A percentile compares a stretch with the other conserved stretches of the same genome.
Evolutionary conservation across 2,888 invertebrate species (phyloP).

Genomic region (Amblyjoppa proteus): DNA sequence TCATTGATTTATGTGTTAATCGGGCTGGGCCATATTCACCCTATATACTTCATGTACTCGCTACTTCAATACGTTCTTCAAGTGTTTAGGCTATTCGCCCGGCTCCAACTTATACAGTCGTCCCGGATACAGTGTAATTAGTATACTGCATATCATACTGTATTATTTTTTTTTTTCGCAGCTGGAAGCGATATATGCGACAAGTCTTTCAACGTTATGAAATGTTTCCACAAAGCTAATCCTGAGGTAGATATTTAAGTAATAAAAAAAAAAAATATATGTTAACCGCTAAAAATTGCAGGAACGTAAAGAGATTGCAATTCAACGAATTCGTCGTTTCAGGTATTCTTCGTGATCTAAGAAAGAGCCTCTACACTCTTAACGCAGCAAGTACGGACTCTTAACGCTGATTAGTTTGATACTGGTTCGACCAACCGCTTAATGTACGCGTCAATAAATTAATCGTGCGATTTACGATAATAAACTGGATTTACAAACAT

Average conservation of each 20-base stretch:
- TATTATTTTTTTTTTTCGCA: constrained; percentile 56
- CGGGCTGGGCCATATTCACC: too few species aligned
- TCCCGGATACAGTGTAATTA: not conserved
- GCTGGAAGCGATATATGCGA: constrained; percentile 78
- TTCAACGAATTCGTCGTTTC: constrained; percentile 30
- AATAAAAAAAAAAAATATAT: constrained; percentile 6
- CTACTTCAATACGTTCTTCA: too few species aligned
- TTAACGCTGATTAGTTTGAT: not conserved
- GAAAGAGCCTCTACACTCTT: not conserved
- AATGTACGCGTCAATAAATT: constrained; percentile 53
- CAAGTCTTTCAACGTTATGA: constrained; percentile 74
- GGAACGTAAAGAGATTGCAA: not conserved
- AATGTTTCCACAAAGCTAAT: constrained; percentile 77
- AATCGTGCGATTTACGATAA: constrained; percentile 12
- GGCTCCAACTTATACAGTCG: too few species aligned
- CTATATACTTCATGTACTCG: too few species aligned
- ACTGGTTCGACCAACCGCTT: constrained; percentile 7
- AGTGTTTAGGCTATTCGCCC: too few species aligned
- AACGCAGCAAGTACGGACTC: too few species aligned
- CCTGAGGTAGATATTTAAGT: constrained; percentile 75
- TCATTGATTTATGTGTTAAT: too few species aligned
- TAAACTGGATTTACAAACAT: not conserved
- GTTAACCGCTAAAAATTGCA: not conserved
- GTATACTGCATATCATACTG: not conserved
- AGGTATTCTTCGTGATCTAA: constrained; percentile 73